phyloP scores from a whole-genome alignment of 2,797 vertebrate species.

The Lithobates sylvaticus region DNA sequence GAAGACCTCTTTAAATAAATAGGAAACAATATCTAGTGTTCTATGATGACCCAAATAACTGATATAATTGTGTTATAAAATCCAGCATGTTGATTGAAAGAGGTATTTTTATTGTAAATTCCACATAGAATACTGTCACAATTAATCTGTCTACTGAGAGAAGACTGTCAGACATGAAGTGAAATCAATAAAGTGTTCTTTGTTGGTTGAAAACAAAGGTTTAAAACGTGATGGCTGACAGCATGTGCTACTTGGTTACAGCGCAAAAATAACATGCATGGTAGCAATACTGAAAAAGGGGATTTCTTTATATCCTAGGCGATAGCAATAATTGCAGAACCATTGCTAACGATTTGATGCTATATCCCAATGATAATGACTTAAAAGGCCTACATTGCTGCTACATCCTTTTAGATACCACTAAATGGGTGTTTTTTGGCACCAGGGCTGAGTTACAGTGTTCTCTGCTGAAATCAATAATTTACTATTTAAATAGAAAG shows the following conservation, averaged over 20 bases:
- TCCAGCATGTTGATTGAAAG: not conserved
- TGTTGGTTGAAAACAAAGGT: conserved; percentile 7
- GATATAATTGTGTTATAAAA: no score
- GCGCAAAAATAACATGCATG: not conserved
- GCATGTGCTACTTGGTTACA: not conserved
- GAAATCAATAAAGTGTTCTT: not conserved
- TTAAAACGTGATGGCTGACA: conserved; percentile 8
- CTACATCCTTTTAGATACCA: conserved; percentile 31
- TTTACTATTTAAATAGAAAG: conserved; percentile 48
- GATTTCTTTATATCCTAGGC: not conserved
- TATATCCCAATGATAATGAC: not conserved
- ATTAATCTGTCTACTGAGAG: conserved; percentile 12
- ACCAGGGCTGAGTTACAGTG: not conserved
- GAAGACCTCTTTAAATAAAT: not conserved
- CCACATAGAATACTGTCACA: not conserved
- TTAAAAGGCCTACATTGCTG: not conserved
- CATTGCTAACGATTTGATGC: not conserved
- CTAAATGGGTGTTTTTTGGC: conserved; percentile 22
- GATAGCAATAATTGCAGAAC: not conserved
- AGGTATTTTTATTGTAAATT: not conserved
- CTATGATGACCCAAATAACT: not conserved
- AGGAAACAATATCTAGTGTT: not conserved
- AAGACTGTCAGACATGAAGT: conserved; percentile 12
- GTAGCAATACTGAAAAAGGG: not conserved
- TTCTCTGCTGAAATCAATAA: conserved; percentile 47